Evolutionary conservation across 1,140 invertebrate genomes (phyloP), one percentile per base, ranked within the genome.

Genomic region (Mylabris phalerata): DNA sequence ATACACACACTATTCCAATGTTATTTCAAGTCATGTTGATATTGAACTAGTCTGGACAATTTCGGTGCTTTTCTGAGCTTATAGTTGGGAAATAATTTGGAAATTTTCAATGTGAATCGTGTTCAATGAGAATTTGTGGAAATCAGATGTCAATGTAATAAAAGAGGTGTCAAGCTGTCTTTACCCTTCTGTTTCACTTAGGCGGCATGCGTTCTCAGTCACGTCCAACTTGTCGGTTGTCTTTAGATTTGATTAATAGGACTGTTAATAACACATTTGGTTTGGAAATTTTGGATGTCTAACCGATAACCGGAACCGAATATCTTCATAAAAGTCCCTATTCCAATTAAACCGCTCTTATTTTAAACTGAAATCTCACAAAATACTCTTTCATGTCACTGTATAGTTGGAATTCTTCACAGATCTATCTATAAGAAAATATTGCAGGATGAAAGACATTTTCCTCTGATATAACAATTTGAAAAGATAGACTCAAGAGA

Each of bases 181-280:
- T 59, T 60, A 62, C 54, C 60, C 61, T 59, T 61, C 60, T 61
- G 55, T 59, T 61, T 51, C 50, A 64, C 60, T 61, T 61, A 61
- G 50, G 27, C 62, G 45, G 62, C 60, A 61, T 59, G 56, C 41
- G 56, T 59, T 64, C 59, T 51, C 59, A 49, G 56, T 59, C 59
- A 61, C 56, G 54, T 55, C 51, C 40, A 38, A 49, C 32, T 62
- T 61, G 60, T 64, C 60, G 50, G 56, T 50, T 66, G 62, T 60
- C 65, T 64, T 64, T 57, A 50, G 49, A 59, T 64, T 61, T 66
- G 63, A 66, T 66, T 66, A 66, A 64, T 61, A 64, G 57, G 62
- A 41, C 56, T 61, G 63, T 66, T 64, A 64, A 62, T 64, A 60
- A 56, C 60, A 59, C 51, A 59, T 43, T n/a, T 42, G 11, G 9